Evolutionary conservation across 2,888 invertebrate genomes (phyloP).

Genomic region (Philereme vetulata): DNA sequence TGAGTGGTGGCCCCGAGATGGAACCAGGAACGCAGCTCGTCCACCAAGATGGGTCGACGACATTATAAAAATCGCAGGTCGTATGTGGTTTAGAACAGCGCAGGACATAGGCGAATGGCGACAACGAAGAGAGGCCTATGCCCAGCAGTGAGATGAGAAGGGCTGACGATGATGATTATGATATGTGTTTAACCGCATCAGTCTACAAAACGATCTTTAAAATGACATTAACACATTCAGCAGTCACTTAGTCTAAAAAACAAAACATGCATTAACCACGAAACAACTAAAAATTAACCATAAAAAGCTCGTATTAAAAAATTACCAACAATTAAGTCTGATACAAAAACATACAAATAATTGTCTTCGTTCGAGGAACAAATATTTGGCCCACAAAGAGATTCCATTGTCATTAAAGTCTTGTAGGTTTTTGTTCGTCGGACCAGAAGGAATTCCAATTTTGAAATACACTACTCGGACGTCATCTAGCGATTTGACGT

Average conservation of each 20-base stretch:
- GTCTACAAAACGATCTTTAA: no score
- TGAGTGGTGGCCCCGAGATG: no score
- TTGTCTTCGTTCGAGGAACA: constrained; percentile 31
- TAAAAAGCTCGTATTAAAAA: constrained; percentile 15
- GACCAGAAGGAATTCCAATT: constrained; percentile 21
- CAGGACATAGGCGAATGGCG: no score
- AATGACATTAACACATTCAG: no score
- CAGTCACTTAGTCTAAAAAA: not conserved
- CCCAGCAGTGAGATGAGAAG: no score
- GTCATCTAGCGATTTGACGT: constrained; percentile 9
- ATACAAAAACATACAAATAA: constrained; percentile 29
- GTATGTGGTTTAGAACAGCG: no score
- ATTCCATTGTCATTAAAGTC: constrained; percentile 35
- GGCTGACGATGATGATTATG: no score
- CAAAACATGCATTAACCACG: not conserved
- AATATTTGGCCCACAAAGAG: constrained; percentile 32
- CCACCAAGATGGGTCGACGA: no score
- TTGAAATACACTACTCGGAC: constrained; percentile 21
- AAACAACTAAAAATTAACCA: constrained; percentile 2
- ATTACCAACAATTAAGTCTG: constrained; percentile 31
- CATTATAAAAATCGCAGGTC: no score
- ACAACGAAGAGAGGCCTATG: no score
- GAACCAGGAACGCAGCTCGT: no score
- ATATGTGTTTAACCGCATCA: no score
- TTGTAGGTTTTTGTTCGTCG: constrained; percentile 17